Evolutionary conservation across 2,797 vertebrate species (phyloP).

Genomic region (Mionectes olivaceus): DNA sequence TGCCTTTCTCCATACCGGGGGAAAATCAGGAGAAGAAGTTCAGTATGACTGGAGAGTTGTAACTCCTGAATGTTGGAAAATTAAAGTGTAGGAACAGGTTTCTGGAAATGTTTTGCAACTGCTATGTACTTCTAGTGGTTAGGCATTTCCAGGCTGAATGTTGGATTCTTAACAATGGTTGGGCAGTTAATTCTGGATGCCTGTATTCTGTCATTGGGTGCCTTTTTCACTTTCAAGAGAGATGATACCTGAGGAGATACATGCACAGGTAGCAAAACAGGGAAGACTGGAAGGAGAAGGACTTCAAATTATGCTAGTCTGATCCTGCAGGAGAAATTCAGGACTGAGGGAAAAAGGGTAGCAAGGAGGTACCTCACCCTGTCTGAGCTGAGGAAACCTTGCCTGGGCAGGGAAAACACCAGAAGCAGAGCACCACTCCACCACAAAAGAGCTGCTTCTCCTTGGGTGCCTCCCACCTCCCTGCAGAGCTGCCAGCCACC

Average conservation of each 20-base stretch:
- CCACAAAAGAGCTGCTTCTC: neutral
- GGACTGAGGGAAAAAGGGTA: neutral
- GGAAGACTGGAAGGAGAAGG: neutral
- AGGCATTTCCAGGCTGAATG: neutral
- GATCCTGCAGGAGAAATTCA: neutral
- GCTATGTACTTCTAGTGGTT: neutral
- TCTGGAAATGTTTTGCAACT: neutral
- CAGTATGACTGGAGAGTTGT: neutral
- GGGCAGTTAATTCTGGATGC: neutral
- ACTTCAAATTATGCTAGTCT: neutral
- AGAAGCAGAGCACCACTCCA: neutral
- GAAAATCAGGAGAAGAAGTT: neutral
- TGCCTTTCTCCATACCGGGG: neutral
- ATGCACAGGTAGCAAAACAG: neutral
- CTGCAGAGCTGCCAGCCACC: neutral
- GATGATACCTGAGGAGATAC: neutral
- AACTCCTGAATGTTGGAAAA: neutral
- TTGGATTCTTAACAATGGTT: neutral
- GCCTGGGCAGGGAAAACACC: neutral
- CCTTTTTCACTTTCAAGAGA: neutral
- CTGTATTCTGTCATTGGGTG: neutral
- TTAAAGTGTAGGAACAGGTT: neutral
- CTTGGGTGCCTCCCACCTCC: neutral
- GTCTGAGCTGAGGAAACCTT: fast-evolving
- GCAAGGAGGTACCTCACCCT: neutral